Conservation (phyloP, 2,888 invertebrate species). For the Caenorhabditis sp. region DNA sequence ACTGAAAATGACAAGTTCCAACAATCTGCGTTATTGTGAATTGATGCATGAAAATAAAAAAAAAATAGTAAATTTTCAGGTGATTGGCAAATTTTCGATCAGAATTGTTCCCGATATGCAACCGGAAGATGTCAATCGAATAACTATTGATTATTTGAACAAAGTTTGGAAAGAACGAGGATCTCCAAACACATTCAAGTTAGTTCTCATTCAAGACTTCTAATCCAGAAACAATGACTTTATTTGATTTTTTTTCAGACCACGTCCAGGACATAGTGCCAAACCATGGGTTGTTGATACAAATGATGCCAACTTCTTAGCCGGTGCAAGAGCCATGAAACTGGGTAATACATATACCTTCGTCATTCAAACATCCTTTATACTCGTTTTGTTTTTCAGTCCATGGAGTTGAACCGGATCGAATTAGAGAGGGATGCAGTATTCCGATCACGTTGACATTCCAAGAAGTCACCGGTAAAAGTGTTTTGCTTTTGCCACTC, state of each 20-base stretch:
- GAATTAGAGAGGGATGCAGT: slow-evolving; percentile 95
- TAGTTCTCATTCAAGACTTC: slow-evolving; percentile 70
- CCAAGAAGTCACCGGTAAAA: slow-evolving; percentile 77
- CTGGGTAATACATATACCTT: not conserved
- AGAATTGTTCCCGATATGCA: slow-evolving; percentile 93
- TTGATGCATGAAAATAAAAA: too few relatives aligned
- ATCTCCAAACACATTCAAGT: slow-evolving; percentile 83
- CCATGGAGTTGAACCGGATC: slow-evolving; percentile 89
- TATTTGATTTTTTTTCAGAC: slow-evolving; percentile 56
- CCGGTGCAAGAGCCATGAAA: slow-evolving; percentile 77
- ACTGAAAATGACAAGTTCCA: too few relatives aligned
- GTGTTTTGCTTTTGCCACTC: slow-evolving; percentile 90
- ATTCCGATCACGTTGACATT: slow-evolving; percentile 95
- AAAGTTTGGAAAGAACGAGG: slow-evolving; percentile 80
- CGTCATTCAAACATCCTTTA: too few relatives aligned
- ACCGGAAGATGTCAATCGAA: slow-evolving; percentile 78
- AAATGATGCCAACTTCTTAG: slow-evolving; percentile 88
- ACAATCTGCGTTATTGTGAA: too few relatives aligned
- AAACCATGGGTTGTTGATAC: slow-evolving; percentile 92
- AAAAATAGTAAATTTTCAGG: slow-evolving; percentile 31
- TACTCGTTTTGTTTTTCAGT: slow-evolving; percentile 74
- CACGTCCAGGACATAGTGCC: slow-evolving; percentile 79
- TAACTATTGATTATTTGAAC: slow-evolving; percentile 81
- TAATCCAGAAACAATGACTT: too few relatives aligned
- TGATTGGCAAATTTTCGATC: slow-evolving; percentile 92